Evolutionary conservation across 2,113 vertebrate genomes (phyloP).

Genomic region (Brienomyrus longianalis): DNA sequence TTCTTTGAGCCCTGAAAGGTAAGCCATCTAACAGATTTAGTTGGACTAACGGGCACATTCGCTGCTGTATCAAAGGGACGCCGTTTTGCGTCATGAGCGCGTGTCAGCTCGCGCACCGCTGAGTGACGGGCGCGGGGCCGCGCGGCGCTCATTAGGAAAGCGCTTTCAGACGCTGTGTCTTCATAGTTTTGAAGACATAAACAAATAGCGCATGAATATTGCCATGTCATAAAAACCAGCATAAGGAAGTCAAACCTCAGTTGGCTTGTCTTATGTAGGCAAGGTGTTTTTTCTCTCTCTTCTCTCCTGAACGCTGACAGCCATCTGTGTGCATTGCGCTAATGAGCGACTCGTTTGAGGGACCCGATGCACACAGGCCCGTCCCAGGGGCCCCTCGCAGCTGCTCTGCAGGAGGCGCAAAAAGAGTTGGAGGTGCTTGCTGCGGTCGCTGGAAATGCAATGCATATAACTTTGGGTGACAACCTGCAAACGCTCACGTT

Average conservation of each 20-base stretch:
- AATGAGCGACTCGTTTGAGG: constrained; percentile 67
- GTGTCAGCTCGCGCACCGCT: constrained; percentile 35
- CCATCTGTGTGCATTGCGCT: constrained; percentile 71
- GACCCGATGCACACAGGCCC: constrained; percentile 61
- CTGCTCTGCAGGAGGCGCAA: constrained; percentile 48
- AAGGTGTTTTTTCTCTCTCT: constrained; percentile 33
- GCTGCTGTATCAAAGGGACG: constrained; percentile 43
- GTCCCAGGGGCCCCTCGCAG: constrained; percentile 66
- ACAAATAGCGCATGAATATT: constrained; percentile 65
- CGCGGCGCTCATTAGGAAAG: constrained; percentile 69
- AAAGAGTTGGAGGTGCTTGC: constrained; percentile 15
- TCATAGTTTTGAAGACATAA: constrained; percentile 55
- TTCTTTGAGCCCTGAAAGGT: too few species aligned
- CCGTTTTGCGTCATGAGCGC: constrained; percentile 49
- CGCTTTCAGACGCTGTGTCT: constrained; percentile 60
- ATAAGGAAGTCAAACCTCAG: constrained; percentile 69
- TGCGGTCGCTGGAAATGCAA: constrained; percentile 4
- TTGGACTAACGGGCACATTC: constrained; percentile 46
- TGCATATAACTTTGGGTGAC: constrained; percentile 46
- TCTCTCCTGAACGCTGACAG: constrained; percentile 66
- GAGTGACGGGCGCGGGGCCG: constrained; percentile 62
- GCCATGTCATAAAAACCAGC: constrained; percentile 62
- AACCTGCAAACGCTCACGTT: constrained; percentile 6
- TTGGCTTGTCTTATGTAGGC: constrained; percentile 65
- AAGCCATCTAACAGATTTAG: constrained; percentile 59